Percentiles rank a stretch among this genome's conserved stretches.
phyloP scores from a whole-genome alignment of 1,140 invertebrate genomes.

The Drosophila oshimai region DNA sequence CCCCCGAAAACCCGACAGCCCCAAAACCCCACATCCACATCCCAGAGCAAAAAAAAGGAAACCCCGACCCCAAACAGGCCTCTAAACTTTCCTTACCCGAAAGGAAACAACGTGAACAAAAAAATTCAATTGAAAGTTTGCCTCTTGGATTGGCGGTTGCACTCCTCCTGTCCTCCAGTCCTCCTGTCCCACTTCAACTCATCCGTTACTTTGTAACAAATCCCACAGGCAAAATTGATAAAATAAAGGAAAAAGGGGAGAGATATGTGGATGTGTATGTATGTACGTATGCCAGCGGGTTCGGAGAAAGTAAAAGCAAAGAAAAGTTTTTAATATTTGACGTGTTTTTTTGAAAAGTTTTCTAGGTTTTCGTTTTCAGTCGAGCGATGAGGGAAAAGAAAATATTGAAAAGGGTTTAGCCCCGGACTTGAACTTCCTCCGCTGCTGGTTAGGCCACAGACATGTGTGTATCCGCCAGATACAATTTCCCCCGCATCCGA shows the following conservation, averaged over 20 bases:
- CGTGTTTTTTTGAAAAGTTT: constrained; percentile 58
- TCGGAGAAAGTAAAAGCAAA: constrained; percentile 70
- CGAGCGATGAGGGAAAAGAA: constrained; percentile 43
- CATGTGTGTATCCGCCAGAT: constrained; percentile 36
- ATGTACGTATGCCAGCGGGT: constrained; percentile 11
- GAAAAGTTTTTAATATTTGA: constrained; percentile 79
- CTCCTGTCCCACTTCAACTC: constrained; percentile 30
- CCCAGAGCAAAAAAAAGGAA: constrained; percentile 20
- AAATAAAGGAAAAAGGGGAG: constrained; percentile 43
- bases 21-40: no score
- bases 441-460: constrained; percentile 51
- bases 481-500: constrained; percentile 3
- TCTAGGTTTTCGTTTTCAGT: constrained; percentile 36
- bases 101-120: constrained; percentile 42
- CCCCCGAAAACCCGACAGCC: constrained; percentile 12
- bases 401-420: constrained; percentile 77
- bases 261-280: constrained; percentile 20
- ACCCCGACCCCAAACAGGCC: constrained; percentile 14
- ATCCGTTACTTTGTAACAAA: constrained; percentile 75
- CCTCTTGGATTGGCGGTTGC: constrained; percentile 55
- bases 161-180: background rate
- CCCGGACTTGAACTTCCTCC: constrained; percentile 63
- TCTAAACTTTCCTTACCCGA: constrained; percentile 49
- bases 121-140: constrained; percentile 77
- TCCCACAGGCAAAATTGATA: constrained; percentile 78